Evolutionary conservation across 1,140 invertebrate genomes (phyloP), one percentile per base, ranked within the genome.

Genomic region (Galleria mellonella): DNA sequence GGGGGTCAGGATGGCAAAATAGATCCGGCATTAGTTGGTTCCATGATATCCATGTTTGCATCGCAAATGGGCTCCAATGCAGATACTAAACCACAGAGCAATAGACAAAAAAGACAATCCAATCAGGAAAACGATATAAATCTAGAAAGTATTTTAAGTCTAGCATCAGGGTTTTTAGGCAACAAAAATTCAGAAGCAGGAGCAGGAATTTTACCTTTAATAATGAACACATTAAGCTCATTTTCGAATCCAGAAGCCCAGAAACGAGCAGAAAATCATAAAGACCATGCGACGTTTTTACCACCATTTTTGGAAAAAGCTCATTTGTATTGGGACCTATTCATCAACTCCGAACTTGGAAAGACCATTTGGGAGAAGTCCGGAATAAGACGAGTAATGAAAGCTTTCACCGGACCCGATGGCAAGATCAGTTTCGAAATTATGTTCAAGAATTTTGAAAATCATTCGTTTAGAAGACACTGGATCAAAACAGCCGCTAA

Each of bases 271-370:
- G 88, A 91, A 30, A 89, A 90, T 14, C 92, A 94, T 51, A 88
- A 89, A n/a, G 90, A 88, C n/a, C 92, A 94, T 44, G 89, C 91
- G 0, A 89, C 90, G 76, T 91, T 91, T 51, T 72, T 94, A 47
- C 93, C 93, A 0, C 93, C 93, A 0, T 87, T 94, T 57, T 57
- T 95, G 29, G 93, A 94, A 59, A 92, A 91, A 42, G 55, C 90
- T 0, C 92, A 94, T 62, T 73, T 94, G 0, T 89, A 93, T 59
- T 94, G 93, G 90, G 92, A 94, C 49, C 89, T 94, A 33, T 94
- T 94, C 62, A 91, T 92, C 4, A 91, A 92, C 65, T 94, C 93
- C 0, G 92, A 94, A 53, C 75, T 94, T 0, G 93, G 93, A 0
- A 90, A 90, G 55, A 89, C 90, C 0, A 62, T 94, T 1, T 93